Percentiles rank a stretch among this genome's conserved stretches.
phyloP scores from a whole-genome alignment of 2,888 invertebrate species.

The Euzophera pinguis region DNA sequence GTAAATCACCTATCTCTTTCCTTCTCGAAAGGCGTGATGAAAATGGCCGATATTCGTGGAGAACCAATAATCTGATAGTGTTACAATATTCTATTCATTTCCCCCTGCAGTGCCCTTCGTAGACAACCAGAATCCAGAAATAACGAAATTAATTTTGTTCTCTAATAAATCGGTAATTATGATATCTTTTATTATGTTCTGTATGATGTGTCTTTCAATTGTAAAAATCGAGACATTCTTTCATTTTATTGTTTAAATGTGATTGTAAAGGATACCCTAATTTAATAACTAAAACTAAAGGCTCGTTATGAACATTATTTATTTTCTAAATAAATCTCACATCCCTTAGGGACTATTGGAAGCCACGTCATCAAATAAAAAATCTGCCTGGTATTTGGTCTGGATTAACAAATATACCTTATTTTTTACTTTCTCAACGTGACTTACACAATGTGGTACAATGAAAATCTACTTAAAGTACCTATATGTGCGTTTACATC shows the following conservation, averaged over 20 bases:
- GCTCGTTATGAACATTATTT: slow-evolving; percentile 48
- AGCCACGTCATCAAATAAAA: slow-evolving; percentile 36
- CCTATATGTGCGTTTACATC: slow-evolving; percentile 60
- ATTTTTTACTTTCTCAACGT: slow-evolving; percentile 28
- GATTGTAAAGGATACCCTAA: background rate
- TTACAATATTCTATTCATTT: slow-evolving; percentile 34
- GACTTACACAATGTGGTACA: slow-evolving; percentile 33
- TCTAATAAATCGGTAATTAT: background rate
- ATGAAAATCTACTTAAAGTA: slow-evolving; percentile 51
- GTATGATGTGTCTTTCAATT: too few relatives aligned
- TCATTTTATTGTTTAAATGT: too few relatives aligned
- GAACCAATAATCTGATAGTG: slow-evolving; percentile 45
- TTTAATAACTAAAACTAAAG: slow-evolving; percentile 32
- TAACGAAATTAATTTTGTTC: slow-evolving; percentile 1
- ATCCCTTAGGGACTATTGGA: slow-evolving; percentile 34
- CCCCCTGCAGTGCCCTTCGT: slow-evolving; percentile 19
- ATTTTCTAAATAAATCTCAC: slow-evolving; percentile 56
- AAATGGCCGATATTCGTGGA: slow-evolving; percentile 30
- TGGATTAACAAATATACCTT: slow-evolving; percentile 19
- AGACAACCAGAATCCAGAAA: background rate
- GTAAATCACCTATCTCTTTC: slow-evolving; percentile 29
- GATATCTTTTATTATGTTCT: background rate
- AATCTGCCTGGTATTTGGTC: slow-evolving; percentile 30
- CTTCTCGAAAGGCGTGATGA: slow-evolving; percentile 30
- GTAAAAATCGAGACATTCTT: too few relatives aligned